Evolutionary conservation across 2,797 vertebrate species (phyloP), one percentile per base, ranked within the genome.

Genomic region (Chrosomus eos): DNA sequence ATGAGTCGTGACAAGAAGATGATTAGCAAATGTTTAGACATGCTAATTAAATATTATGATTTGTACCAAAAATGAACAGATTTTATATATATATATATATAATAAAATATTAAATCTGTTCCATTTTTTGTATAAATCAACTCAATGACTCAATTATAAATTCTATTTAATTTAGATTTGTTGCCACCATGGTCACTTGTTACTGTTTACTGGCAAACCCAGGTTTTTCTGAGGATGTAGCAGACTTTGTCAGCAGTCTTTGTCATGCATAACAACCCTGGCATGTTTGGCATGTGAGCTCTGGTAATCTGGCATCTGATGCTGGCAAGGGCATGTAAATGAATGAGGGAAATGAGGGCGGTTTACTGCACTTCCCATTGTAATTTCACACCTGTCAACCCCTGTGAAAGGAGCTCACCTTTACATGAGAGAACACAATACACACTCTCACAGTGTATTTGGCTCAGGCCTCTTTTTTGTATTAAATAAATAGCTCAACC

Each of bases 321-420:
- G 88, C 84, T 88, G 85, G 89, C 53, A 75, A 89, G 89, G 89
- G 90, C 89, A 86, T 90, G 89, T 88, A 94, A 94, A 95, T 95
- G 93, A 94, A 93, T 92, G 90, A 93, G 92, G 93, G 92, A 93
- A 94, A 92, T 92, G 94, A 92, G 92, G 90, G 90, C 89, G 88
- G 92, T 75, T 92, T 91, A 92, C 93, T 91, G 90, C 90, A 90
- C 91, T 93, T 94, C 91, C 93, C 88, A 93, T 93, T 89, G 94
- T 94, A 95, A 95, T 95, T 95, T 95, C 93, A 95, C 94, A 95
- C 92, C 92, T 94, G 94, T 95, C 94, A 94, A 92, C 94, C 92
- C 91, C 90, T 76, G 90, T 94, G 94, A 94, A 88, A 91, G 93
- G 93, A 95, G 90, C 92, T 94, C 94, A 95, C 94, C 93, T 95